These are phyloP conservation scores for Mylabris phalerata DNA, from an alignment of 1,140 invertebrate species.

Conservation along the genomic window DNA sequence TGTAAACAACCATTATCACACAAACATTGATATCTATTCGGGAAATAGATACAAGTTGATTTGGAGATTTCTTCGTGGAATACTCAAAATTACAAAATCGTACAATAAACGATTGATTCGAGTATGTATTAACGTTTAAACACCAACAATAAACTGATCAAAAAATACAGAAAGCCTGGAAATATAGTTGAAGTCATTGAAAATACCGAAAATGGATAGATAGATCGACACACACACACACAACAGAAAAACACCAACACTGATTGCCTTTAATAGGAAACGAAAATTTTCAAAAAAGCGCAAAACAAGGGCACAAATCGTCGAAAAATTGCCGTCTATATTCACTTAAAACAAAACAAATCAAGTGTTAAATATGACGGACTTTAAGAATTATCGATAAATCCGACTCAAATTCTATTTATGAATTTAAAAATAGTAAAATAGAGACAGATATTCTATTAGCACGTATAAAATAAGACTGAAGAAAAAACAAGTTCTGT, in stretches of 20 bases:
- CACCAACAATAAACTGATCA: too few species aligned
- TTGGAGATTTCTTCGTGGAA: not conserved
- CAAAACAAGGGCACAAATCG: not conserved
- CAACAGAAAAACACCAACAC: constrained; percentile 23
- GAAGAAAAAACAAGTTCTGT: too few species aligned
- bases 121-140: not conserved
- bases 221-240: constrained; percentile 13
- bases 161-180: too few species aligned
- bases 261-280: constrained; percentile 13
- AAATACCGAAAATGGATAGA: constrained; percentile 25
- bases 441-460: constrained; percentile 3
- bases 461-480: too few species aligned
- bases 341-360: not conserved
- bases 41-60: constrained; percentile 3
- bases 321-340: not conserved
- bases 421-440: constrained; percentile 8
- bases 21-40: constrained; percentile 13
- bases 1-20: constrained; percentile 29
- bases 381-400: not conserved
- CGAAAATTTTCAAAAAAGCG: not conserved
- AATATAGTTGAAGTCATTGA: constrained; percentile 22
- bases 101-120: not conserved
- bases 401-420: constrained; percentile 14
- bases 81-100: not conserved
- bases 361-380: not conserved